Evolutionary conservation across 1,140 invertebrate species (phyloP), one percentile per base, ranked within the genome.

Genomic region (Heliconius hermathena): DNA sequence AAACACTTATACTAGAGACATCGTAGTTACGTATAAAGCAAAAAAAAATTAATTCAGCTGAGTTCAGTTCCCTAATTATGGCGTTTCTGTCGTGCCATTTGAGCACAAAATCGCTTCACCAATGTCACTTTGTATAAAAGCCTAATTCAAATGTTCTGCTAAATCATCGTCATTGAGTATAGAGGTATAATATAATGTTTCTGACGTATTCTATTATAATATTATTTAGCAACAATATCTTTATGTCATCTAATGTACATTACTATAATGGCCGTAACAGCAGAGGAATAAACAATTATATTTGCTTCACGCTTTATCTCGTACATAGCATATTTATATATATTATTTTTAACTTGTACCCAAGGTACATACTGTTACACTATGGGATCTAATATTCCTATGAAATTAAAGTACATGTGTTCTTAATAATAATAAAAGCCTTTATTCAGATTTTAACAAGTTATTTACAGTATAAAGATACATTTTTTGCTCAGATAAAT

Each of bases 141-240:
- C 13, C 20, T 57, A 57, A n/a, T 57, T 57, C 20, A 22, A 22
- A 8, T 22, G 54, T 57, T 57, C n/a, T 57, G 54, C 57, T 8
- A 26, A 66, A 26, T 66, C 57, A 66, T 66, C 57, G 57, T 66
- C 57, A 66, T 66, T 66, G 26, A 66, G 22, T n/a, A n/a, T n/a
- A 18, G 0, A n/a, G n/a, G 16, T 52, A 52, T 52, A 52, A 18
- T 57, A 22, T 57, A 57, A 57, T 57, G 1, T 11, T 9, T 66
- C 54, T 57, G n/a, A 57, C 54, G 54, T 57, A 57, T 22, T 57
- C 57, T 16, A 16, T 66, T n/a, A n/a, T n/a, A n/a, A n/a, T 16
- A 66, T 66, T 66, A 66, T 26, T 13, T 66, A 66, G 57, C 22
- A 13, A 26, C 20, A 60, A 60, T 60, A 66, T 13, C n/a, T 66